Conservation (phyloP, 2,888 invertebrate genomes). For the Nudaria mundana region DNA sequence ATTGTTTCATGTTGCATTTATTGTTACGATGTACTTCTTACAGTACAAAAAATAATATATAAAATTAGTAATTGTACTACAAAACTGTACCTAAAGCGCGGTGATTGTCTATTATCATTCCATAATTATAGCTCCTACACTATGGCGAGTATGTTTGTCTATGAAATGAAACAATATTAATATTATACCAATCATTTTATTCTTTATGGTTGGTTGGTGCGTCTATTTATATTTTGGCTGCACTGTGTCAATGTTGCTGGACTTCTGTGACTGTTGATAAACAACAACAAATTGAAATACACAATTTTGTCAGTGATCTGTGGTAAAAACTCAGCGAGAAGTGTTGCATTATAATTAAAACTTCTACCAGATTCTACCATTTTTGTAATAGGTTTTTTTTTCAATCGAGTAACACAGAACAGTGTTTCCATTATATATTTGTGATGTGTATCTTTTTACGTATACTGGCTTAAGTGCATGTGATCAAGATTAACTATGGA, state of each 20-base stretch:
- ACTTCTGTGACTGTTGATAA: constrained; percentile 3
- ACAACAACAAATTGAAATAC: too few species aligned
- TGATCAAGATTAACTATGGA: constrained; percentile 17
- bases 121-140: constrained; percentile 18
- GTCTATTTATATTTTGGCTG: constrained; percentile 21
- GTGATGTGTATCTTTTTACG: constrained; percentile 16
- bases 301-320: too few species aligned
- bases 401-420: constrained; percentile 5
- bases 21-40: too few species aligned
- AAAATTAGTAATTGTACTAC: too few species aligned
- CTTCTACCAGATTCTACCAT: constrained; percentile 6
- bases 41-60: too few species aligned
- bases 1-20: too few species aligned
- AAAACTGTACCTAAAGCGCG: too few species aligned
- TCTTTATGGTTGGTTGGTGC: constrained; percentile 16
- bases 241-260: constrained; percentile 14
- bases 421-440: constrained; percentile 24
- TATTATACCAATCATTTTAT: constrained; percentile 12
- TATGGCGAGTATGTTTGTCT: constrained; percentile 5
- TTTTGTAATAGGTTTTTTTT: constrained; percentile 8
- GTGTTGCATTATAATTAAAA: background rate
- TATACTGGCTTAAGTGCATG: constrained; percentile 23
- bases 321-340: too few species aligned
- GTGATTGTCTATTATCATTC: too few species aligned
- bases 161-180: constrained; percentile 12